Evolutionary conservation across 2,797 vertebrate genomes (phyloP).

Genomic region (Apodemus agrarius): DNA sequence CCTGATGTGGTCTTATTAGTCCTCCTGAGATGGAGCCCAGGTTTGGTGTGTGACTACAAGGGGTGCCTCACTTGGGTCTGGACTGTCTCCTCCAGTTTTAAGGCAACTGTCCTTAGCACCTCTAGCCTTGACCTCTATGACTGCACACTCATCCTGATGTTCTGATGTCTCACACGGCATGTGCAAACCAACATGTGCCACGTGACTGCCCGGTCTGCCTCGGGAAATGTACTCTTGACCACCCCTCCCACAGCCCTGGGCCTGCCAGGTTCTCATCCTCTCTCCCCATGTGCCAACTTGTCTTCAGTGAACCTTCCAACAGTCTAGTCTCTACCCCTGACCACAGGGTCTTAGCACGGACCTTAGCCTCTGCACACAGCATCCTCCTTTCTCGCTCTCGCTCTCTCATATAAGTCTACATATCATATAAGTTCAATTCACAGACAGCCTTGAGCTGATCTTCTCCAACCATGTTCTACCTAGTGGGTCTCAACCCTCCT

Average conservation of each 20-base stretch:
- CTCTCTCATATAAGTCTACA: background rate
- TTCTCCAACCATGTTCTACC: background rate
- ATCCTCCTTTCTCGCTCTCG: background rate
- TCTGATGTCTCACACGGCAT: background rate
- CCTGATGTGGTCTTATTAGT: background rate
- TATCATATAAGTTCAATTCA: background rate
- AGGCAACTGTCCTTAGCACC: background rate
- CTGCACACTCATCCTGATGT: background rate
- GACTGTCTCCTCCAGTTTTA: background rate
- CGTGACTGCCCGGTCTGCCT: background rate
- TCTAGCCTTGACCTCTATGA: background rate
- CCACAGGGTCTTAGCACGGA: background rate
- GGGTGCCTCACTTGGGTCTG: accelerated
- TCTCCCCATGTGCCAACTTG: background rate
- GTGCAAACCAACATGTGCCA: background rate
- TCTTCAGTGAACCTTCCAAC: background rate
- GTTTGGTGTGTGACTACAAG: background rate
- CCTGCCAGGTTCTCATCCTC: background rate
- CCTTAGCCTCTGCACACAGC: background rate
- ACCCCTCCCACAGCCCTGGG: too few species aligned
- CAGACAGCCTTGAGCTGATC: background rate
- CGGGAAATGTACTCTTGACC: background rate
- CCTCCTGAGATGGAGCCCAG: accelerated
- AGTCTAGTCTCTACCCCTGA: background rate
- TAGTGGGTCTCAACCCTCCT: background rate